A percentile compares a stretch with the other conserved stretches of the same genome.
Conservation (phyloP, 2,888 invertebrate genomes). For the Sesia apiformis region DNA sequence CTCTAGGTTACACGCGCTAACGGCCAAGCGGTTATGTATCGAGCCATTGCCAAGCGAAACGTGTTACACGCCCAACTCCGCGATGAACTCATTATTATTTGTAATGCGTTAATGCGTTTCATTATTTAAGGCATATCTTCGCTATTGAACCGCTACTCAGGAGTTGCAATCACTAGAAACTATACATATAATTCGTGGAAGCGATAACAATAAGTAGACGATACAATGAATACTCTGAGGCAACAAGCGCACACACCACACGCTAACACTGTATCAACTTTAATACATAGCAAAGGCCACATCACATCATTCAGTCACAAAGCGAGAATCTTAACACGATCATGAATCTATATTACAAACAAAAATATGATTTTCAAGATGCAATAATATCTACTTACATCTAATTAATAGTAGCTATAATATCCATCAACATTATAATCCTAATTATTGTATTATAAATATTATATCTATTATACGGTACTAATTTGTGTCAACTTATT, state of each 20-base stretch:
- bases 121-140: conserved; percentile 47
- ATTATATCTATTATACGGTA: conserved; percentile 46
- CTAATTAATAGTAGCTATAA: conserved; percentile 30
- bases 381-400: conserved; percentile 3
- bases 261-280: conserved; percentile 45
- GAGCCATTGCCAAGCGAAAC: background rate
- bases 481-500: conserved; percentile 47
- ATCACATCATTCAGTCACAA: conserved; percentile 74
- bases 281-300: conserved; percentile 70
- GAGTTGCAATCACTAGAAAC: conserved; percentile 35
- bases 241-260: conserved; percentile 62
- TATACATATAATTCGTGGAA: conserved; percentile 51
- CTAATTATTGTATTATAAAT: conserved; percentile 45
- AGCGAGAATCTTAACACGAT: conserved; percentile 53
- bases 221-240: conserved; percentile 47
- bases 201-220: conserved; percentile 47
- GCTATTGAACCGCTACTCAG: conserved; percentile 47
- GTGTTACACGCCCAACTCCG: background rate
- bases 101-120: background rate
- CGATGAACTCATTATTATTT: background rate
- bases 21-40: conserved; percentile 3
- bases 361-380: conserved; percentile 18
- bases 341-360: conserved; percentile 48
- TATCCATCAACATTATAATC: conserved; percentile 38
- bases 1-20: conserved; percentile 30